These are phyloP conservation scores for Oncorhynchus mykiss DNA, from an alignment of 2,113 vertebrate genomes.

Conservation along the genomic window DNA sequence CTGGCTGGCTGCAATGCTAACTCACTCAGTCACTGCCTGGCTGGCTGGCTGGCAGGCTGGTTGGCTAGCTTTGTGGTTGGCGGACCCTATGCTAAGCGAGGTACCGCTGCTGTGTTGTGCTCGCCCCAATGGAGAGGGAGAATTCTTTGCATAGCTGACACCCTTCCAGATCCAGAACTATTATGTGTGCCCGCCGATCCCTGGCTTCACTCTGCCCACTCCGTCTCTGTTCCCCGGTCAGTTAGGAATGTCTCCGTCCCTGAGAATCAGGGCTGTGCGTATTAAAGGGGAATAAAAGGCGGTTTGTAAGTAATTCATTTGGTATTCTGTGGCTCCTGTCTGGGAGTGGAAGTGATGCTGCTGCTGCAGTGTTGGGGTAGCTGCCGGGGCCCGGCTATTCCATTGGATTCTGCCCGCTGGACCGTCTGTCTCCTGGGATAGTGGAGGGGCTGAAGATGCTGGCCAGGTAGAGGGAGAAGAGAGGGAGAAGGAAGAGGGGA, in stretches of 20 bases:
- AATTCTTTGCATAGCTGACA: slow-evolving; percentile 20
- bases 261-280: slow-evolving; percentile 31
- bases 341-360: slow-evolving; percentile 41
- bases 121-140: neutral
- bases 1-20: neutral
- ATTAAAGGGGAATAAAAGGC: neutral
- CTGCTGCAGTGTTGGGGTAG: neutral
- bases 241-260: slow-evolving; percentile 9
- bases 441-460: too few relatives aligned
- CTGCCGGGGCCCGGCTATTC: neutral
- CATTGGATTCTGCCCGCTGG: too few relatives aligned
- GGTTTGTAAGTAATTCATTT: slow-evolving; percentile 56
- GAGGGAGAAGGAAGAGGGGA: too few relatives aligned
- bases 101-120: neutral
- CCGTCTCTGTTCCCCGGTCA: neutral
- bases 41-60: slow-evolving; percentile 30
- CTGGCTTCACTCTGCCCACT: slow-evolving; percentile 7
- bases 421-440: too few relatives aligned
- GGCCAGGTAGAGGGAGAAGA: too few relatives aligned
- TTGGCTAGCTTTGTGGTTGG: neutral
- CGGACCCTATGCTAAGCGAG: neutral
- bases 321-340: slow-evolving; percentile 32
- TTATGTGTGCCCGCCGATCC: slow-evolving; percentile 23
- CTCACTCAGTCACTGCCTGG: neutral
- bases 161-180: neutral